These are phyloP conservation scores for Epinotia brunnichana DNA, from an alignment of 2,888 invertebrate species.

Conservation along the genomic window DNA sequence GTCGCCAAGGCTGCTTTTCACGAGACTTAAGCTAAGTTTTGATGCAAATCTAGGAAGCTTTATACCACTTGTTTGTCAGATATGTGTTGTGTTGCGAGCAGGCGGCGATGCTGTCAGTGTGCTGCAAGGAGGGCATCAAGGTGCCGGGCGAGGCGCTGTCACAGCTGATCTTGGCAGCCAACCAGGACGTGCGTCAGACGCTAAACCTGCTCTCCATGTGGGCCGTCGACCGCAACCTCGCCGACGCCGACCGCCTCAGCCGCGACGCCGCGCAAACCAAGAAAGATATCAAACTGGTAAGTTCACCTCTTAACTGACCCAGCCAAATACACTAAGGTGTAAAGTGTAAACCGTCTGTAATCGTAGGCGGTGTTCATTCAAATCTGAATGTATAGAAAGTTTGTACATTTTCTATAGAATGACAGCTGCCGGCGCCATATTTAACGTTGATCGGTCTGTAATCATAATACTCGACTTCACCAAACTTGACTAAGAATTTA, in stretches of 20 bases:
- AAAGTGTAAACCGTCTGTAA: no score
- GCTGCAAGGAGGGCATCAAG: slow-evolving; percentile 94
- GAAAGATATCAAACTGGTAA: slow-evolving; percentile 93
- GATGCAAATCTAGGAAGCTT: no score
- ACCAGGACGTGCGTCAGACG: slow-evolving; percentile 97
- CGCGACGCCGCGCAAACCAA: slow-evolving; percentile 85
- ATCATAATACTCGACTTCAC: no score
- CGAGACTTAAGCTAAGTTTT: no score
- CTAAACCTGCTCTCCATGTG: slow-evolving; percentile 95
- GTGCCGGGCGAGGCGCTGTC: slow-evolving; percentile 89
- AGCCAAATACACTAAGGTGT: background rate
- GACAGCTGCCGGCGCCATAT: no score
- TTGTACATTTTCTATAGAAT: no score
- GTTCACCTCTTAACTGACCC: background rate
- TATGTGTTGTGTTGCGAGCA: slow-evolving; percentile 60
- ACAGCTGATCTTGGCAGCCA: slow-evolving; percentile 93
- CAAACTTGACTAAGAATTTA: no score
- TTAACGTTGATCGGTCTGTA: no score
- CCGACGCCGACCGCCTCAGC: slow-evolving; percentile 80
- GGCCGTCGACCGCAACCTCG: slow-evolving; percentile 83
- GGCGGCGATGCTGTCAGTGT: slow-evolving; percentile 95
- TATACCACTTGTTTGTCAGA: no score
- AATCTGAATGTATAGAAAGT: no score
- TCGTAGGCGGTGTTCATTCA: no score
- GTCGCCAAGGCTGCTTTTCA: no score